Evolutionary conservation across 1,140 invertebrate species (phyloP).

Genomic region (Pachyrhynchus sulphureomaculatus): DNA sequence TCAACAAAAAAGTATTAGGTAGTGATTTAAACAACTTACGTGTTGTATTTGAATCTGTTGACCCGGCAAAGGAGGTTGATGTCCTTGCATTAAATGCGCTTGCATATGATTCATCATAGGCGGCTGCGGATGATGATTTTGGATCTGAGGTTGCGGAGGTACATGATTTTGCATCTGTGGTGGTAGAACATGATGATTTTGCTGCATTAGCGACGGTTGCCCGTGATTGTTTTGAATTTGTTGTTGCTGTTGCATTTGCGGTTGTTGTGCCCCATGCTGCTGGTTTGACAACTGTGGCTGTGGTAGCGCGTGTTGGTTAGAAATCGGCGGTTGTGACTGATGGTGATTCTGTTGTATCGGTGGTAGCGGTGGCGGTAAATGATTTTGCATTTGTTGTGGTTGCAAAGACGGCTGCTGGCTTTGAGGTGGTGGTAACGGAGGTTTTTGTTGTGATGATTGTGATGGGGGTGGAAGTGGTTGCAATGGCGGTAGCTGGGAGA

Average conservation of each 20-base stretch:
- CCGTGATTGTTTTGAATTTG: too few species aligned
- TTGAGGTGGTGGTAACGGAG: neutral
- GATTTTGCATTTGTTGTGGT: neutral
- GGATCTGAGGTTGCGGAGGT: neutral
- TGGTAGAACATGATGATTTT: too few species aligned
- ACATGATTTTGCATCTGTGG: too few species aligned
- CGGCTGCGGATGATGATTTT: too few species aligned
- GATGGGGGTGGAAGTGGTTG: neutral
- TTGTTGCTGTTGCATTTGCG: too few species aligned
- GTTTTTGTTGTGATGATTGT: neutral
- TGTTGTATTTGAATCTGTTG: constrained; percentile 3
- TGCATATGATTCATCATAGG: neutral
- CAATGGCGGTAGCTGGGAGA: neutral
- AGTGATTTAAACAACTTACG: neutral
- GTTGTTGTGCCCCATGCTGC: too few species aligned
- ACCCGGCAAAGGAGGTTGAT: neutral
- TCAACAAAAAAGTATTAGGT: too few species aligned
- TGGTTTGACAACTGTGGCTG: neutral
- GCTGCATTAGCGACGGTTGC: too few species aligned
- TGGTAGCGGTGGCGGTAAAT: neutral
- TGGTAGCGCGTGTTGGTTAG: constrained; percentile 11
- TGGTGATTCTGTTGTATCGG: constrained; percentile 1
- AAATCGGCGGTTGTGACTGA: neutral
- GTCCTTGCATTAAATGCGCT: neutral
- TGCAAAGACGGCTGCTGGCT: neutral